Evolutionary conservation across 2,113 vertebrate genomes (phyloP).

Genomic region (Aegithalos caudatus): DNA sequence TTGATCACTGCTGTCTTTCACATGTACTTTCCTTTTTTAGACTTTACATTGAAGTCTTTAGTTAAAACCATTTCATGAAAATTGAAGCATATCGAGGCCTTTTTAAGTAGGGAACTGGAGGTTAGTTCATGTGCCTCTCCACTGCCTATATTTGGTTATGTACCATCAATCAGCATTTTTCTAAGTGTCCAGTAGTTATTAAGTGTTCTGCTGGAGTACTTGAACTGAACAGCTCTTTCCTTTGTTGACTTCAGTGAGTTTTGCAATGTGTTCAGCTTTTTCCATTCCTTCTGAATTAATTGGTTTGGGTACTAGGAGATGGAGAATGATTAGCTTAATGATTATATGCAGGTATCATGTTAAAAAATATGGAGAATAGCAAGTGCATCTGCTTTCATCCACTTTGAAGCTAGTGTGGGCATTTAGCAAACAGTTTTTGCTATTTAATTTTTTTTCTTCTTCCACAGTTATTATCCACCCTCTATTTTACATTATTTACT

Average conservation of each 20-base stretch:
- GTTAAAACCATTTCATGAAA: neutral
- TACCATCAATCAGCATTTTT: neutral
- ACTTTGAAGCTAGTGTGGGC: neutral
- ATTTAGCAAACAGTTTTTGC: neutral
- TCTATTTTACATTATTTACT: neutral
- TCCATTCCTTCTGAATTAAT: neutral
- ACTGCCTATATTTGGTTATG: neutral
- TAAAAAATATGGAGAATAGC: neutral
- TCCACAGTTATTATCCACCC: neutral
- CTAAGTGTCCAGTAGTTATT: neutral
- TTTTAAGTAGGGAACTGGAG: neutral
- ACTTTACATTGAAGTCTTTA: neutral
- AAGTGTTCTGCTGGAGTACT: neutral
- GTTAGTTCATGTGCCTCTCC: neutral
- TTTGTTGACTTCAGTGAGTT: neutral
- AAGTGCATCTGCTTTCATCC: neutral
- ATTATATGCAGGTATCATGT: neutral
- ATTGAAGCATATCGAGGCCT: neutral
- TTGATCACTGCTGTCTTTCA: neutral
- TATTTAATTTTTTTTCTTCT: neutral
- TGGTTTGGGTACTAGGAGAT: neutral
- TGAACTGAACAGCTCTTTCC: neutral
- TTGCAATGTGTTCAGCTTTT: neutral
- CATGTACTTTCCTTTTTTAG: neutral
- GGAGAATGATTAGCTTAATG: neutral